Conservation (phyloP, 2,113 vertebrate genomes). For the Solenodon paradoxus region DNA sequence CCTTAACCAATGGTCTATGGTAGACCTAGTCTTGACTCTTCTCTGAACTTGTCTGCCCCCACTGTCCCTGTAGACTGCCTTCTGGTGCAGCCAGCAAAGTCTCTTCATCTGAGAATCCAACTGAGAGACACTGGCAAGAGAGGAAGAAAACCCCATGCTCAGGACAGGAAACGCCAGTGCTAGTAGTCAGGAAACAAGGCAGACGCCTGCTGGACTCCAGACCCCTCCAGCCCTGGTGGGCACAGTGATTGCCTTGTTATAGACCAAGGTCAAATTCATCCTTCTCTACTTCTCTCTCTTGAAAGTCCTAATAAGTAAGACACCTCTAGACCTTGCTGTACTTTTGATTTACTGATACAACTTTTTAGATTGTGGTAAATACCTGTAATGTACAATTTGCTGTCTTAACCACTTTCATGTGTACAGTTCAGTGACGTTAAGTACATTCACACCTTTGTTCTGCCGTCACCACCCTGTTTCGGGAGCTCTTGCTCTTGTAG, state of each 20-base stretch:
- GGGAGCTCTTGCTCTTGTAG: not conserved
- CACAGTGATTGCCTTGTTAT: not conserved
- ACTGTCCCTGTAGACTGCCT: not conserved
- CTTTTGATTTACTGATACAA: not conserved
- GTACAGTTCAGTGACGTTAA: not conserved
- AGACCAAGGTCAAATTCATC: not conserved
- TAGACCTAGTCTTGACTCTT: not conserved
- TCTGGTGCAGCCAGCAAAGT: not conserved
- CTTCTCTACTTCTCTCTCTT: not conserved
- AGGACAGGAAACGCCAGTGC: not conserved
- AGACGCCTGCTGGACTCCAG: accelerated
- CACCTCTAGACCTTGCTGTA: not conserved
- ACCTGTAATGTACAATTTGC: not conserved
- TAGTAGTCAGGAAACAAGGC: not conserved
- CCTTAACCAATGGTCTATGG: not conserved
- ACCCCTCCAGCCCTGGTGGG: not conserved
- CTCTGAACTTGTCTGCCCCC: not conserved
- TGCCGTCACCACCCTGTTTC: not conserved
- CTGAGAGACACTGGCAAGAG: not conserved
- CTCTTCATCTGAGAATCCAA: not conserved
- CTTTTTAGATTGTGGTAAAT: not conserved
- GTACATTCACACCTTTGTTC: not conserved
- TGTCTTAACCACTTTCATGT: not conserved
- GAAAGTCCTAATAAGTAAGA: not conserved
- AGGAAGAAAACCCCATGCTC: not conserved